These are phyloP conservation scores for Parotocinclus haroldoi DNA, from an alignment of 2,797 vertebrate species.

Conservation along the genomic window DNA sequence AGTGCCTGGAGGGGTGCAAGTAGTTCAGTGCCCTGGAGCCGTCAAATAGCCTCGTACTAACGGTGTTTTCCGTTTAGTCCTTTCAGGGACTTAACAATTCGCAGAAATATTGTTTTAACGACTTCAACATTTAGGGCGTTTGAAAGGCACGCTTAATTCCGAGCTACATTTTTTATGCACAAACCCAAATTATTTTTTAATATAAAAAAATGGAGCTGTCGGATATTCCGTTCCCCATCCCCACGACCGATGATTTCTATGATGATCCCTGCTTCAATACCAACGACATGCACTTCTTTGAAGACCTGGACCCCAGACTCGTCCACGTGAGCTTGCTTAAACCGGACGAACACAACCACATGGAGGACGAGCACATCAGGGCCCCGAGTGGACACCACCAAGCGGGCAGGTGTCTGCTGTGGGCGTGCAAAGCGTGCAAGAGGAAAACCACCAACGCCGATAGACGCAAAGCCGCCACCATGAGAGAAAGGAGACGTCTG, in stretches of 20 bases:
- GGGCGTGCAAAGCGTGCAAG: constrained; percentile 98
- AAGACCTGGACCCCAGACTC: constrained; percentile 92
- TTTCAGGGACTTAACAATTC: neutral
- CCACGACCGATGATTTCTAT: constrained; percentile 86
- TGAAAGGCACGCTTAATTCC: neutral
- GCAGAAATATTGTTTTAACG: neutral
- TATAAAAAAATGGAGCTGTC: constrained; percentile 55
- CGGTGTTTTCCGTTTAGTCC: neutral
- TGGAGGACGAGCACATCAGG: constrained; percentile 87
- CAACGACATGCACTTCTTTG: constrained; percentile 94
- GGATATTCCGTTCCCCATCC: constrained; percentile 87
- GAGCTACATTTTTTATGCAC: constrained; percentile 3
- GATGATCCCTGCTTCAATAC: constrained; percentile 95
- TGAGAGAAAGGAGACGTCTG: constrained; percentile 90
- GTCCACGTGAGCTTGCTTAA: constrained; percentile 88
- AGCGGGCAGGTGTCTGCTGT: constrained; percentile 91
- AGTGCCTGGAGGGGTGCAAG: constrained; percentile 37
- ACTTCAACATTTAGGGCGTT: neutral
- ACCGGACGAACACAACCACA: constrained; percentile 77
- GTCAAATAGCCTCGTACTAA: neutral
- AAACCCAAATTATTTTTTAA: neutral
- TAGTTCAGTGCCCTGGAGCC: constrained; percentile 9
- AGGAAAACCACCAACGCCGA: constrained; percentile 94
- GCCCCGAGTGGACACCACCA: constrained; percentile 86
- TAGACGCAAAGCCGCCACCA: constrained; percentile 90